These are phyloP conservation scores for Solenopsis fugax DNA, from an alignment of 1,140 invertebrate genomes.

Conservation along the genomic window DNA sequence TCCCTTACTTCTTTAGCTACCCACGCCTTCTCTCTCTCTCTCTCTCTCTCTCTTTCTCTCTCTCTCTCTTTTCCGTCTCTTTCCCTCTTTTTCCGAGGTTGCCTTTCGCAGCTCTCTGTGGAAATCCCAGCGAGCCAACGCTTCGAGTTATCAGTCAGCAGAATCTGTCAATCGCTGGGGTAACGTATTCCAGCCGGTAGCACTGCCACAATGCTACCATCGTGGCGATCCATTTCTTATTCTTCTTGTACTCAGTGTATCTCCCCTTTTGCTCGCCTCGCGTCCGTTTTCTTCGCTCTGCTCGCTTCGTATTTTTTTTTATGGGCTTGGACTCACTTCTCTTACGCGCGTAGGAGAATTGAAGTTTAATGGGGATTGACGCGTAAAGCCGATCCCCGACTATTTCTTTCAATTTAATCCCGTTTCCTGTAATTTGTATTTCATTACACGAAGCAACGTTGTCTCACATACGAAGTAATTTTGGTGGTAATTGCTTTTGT, in stretches of 20 bases:
- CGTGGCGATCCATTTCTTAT: slow-evolving; percentile 51
- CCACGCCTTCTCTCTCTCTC: neutral
- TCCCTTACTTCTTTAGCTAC: slow-evolving; percentile 30
- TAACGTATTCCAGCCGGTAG: slow-evolving; percentile 69
- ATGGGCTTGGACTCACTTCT: neutral
- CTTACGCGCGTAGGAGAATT: slow-evolving; percentile 33
- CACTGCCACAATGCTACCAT: slow-evolving; percentile 36
- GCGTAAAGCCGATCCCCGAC: slow-evolving; percentile 39
- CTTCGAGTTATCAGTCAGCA: slow-evolving; percentile 75
- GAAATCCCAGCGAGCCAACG: slow-evolving; percentile 65
- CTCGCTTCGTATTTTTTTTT: neutral
- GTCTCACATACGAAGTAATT: slow-evolving; percentile 8
- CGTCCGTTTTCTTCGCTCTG: neutral
- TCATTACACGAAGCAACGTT: slow-evolving; percentile 21
- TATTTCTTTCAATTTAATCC: slow-evolving; percentile 58
- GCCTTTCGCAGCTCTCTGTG: slow-evolving; percentile 31
- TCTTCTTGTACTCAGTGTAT: slow-evolving; percentile 19
- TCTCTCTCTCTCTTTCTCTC: slow-evolving; percentile 19
- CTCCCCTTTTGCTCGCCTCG: slow-evolving; percentile 35
- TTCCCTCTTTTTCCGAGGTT: neutral
- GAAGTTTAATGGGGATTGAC: slow-evolving; percentile 54
- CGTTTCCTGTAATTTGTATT: slow-evolving; percentile 44
- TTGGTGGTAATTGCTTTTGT: neutral
- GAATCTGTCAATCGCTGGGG: slow-evolving; percentile 74
- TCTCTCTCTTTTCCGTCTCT: neutral